phyloP scores from a whole-genome alignment of 2,797 vertebrate species.

The Pelochelys cantorii region DNA sequence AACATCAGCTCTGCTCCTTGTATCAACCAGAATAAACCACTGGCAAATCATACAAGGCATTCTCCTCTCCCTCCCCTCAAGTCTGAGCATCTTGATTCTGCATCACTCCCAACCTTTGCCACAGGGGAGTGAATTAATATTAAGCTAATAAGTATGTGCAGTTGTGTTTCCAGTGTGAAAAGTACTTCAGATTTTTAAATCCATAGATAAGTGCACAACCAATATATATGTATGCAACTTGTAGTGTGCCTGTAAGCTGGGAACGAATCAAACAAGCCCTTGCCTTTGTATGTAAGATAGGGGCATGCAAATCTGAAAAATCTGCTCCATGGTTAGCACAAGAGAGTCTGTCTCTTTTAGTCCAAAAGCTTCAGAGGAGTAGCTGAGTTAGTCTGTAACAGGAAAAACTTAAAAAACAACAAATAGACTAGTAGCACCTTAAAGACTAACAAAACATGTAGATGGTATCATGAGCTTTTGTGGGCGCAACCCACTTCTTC shows the following conservation, averaged over 20 bases:
- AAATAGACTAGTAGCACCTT: no score
- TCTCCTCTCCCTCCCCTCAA: not conserved
- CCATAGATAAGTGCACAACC: not conserved
- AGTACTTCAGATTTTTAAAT: not conserved
- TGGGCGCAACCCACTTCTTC: no score
- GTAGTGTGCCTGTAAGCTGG: not conserved
- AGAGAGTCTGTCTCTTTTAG: not conserved
- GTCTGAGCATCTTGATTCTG: not conserved
- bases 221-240: not conserved
- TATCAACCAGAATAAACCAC: not conserved
- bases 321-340: not conserved
- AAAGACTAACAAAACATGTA: no score
- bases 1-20: not conserved
- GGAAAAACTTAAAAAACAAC: no score
- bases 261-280: not conserved
- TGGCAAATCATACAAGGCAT: not conserved
- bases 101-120: not conserved
- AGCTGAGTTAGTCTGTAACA: no score
- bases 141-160: not conserved
- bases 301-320: not conserved
- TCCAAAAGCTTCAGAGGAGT: no score
- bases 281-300: not conserved
- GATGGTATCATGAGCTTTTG: no score
- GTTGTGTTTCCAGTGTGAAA: slow-evolving; percentile 5
- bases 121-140: not conserved